Evolutionary conservation across 2,113 vertebrate species (phyloP).

Genomic region (Protobothrops mucrosquamatus): DNA sequence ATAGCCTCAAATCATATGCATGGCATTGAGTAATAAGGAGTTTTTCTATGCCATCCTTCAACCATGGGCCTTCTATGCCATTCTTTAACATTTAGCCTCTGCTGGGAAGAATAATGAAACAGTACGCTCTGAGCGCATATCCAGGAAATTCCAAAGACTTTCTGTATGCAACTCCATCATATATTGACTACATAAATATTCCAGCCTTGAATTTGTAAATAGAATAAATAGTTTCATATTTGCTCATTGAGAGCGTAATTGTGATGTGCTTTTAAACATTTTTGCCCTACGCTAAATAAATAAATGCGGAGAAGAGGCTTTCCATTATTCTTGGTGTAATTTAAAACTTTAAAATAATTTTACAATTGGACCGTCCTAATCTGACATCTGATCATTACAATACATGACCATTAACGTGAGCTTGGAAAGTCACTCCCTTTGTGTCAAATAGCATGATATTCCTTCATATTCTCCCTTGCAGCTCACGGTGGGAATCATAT

Average conservation of each 20-base stretch:
- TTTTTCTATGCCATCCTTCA: not conserved
- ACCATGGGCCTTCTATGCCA: not conserved
- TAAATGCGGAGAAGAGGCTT: not conserved
- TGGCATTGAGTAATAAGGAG: not conserved
- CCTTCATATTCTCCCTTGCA: not conserved
- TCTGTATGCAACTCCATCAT: too few relatives aligned
- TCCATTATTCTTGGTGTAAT: not conserved
- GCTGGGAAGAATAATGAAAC: not conserved
- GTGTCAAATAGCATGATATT: not conserved
- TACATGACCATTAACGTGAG: slow-evolving; percentile 36
- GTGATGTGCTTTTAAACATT: not conserved
- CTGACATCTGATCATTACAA: slow-evolving; percentile 13
- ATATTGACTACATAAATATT: too few relatives aligned
- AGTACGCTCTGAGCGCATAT: too few relatives aligned
- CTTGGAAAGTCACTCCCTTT: slow-evolving; percentile 21
- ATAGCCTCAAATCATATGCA: not conserved
- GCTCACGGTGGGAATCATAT: not conserved
- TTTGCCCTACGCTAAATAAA: not conserved
- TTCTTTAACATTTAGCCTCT: not conserved
- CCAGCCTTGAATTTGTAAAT: too few relatives aligned
- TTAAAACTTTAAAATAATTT: not conserved
- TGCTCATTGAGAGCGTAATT: too few relatives aligned
- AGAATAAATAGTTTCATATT: too few relatives aligned
- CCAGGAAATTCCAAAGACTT: too few relatives aligned
- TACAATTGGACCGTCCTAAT: not conserved